A percentile compares a stretch with the other conserved stretches of the same genome.
Conservation (phyloP, 1,140 invertebrate species). For the Amphibalanus amphitrite region DNA sequence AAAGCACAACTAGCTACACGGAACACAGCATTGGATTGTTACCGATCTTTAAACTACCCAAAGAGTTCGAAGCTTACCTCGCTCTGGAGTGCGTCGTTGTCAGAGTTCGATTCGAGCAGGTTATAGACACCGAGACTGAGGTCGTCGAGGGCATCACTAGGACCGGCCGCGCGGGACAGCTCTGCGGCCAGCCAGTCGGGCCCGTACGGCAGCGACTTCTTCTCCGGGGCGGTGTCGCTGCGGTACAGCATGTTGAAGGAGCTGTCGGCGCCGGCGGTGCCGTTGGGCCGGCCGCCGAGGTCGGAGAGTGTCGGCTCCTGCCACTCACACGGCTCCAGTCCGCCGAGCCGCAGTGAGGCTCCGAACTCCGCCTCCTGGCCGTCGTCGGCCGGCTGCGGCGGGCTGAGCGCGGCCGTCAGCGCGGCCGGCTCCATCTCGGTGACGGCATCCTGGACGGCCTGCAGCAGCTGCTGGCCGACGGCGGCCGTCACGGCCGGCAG, state of each 20-base stretch:
- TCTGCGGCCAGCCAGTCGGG: not conserved
- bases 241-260: too few relatives aligned
- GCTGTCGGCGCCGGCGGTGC: too few relatives aligned
- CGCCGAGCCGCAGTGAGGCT: too few relatives aligned
- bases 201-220: not conserved
- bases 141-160: constrained; percentile 15
- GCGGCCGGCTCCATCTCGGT: not conserved
- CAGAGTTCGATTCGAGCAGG: constrained; percentile 23
- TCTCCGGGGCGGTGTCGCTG: too few relatives aligned
- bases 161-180: not conserved
- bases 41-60: not conserved
- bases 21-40: not conserved
- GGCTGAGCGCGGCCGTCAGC: too few relatives aligned
- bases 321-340: too few relatives aligned
- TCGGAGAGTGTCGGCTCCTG: too few relatives aligned
- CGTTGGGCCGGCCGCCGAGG: too few relatives aligned
- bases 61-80: constrained; percentile 31
- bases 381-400: too few relatives aligned
- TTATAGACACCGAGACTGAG: constrained; percentile 23
- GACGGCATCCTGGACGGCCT: not conserved
- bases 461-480: not conserved
- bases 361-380: too few relatives aligned
- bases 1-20: not conserved
- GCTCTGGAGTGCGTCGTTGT: constrained; percentile 56
- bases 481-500: not conserved